A percentile compares a stretch with the other conserved stretches of the same genome.
Evolutionary conservation across 1,140 invertebrate species (phyloP).

Genomic region (Diachasmimorpha longicaudata): DNA sequence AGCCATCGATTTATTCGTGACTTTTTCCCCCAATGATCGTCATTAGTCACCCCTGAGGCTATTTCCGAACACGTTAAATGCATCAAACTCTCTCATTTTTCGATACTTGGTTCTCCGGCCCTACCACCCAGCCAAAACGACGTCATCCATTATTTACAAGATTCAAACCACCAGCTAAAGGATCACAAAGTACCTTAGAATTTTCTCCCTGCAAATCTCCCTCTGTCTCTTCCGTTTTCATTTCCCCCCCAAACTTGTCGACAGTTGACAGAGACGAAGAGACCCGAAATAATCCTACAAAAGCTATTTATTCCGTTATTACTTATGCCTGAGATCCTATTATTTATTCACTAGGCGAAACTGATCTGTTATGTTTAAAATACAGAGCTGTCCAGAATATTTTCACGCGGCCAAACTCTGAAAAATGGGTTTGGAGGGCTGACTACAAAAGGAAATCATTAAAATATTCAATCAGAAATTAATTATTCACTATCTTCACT

Average conservation of each 20-base stretch:
- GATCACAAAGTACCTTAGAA: neutral
- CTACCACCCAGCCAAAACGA: constrained; percentile 25
- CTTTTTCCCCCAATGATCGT: neutral
- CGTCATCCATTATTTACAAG: constrained; percentile 42
- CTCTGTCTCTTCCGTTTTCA: neutral
- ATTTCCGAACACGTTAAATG: neutral
- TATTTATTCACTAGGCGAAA: neutral
- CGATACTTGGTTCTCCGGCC: neutral
- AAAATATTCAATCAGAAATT: too few species aligned
- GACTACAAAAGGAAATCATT: too few species aligned
- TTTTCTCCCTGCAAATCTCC: neutral
- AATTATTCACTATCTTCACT: too few species aligned
- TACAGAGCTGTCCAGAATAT: too few species aligned
- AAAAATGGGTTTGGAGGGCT: too few species aligned
- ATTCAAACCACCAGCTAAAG: constrained; percentile 17
- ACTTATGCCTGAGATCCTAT: neutral
- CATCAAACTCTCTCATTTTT: neutral
- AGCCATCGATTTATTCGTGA: neutral
- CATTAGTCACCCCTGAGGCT: neutral
- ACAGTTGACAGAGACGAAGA: neutral
- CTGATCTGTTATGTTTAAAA: too few species aligned
- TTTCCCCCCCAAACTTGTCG: neutral
- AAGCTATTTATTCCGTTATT: neutral
- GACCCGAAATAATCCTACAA: neutral
- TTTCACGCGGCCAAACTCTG: too few species aligned